A percentile compares a stretch with the other conserved stretches of the same genome.
Conservation (phyloP, 2,797 vertebrate species). For the Rhinogobio ventralis region DNA sequence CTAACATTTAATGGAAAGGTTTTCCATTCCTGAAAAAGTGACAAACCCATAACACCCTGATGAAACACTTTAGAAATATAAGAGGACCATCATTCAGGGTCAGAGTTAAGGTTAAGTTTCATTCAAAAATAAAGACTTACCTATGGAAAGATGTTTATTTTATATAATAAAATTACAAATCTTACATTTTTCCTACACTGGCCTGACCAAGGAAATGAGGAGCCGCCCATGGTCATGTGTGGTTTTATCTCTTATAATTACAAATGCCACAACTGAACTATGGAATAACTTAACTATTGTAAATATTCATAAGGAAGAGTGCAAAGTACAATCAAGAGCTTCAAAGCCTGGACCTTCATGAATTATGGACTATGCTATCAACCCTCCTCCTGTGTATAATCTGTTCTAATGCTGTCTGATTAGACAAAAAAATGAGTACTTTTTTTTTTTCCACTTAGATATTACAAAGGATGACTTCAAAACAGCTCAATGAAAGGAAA, state of each 20-base stretch:
- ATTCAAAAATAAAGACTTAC: conserved; percentile 68
- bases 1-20: conserved; percentile 68
- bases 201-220: background rate
- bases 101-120: background rate
- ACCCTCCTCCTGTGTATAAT: background rate
- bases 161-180: background rate
- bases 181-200: background rate
- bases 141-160: conserved; percentile 63
- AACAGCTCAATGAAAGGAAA: background rate
- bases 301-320: background rate
- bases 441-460: background rate
- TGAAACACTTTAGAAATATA: conserved; percentile 44
- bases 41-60: conserved; percentile 50
- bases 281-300: background rate
- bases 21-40: conserved; percentile 71
- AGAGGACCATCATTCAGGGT: background rate
- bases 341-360: background rate
- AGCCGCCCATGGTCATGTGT: background rate
- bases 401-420: conserved; percentile 12
- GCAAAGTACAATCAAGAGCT: background rate
- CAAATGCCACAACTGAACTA: background rate
- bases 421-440: background rate
- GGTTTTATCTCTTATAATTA: background rate
- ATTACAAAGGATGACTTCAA: background rate
- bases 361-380: background rate